These are phyloP conservation scores for Alviniconcha strummeri DNA, from an alignment of 2,888 invertebrate genomes.

Conservation along the genomic window DNA sequence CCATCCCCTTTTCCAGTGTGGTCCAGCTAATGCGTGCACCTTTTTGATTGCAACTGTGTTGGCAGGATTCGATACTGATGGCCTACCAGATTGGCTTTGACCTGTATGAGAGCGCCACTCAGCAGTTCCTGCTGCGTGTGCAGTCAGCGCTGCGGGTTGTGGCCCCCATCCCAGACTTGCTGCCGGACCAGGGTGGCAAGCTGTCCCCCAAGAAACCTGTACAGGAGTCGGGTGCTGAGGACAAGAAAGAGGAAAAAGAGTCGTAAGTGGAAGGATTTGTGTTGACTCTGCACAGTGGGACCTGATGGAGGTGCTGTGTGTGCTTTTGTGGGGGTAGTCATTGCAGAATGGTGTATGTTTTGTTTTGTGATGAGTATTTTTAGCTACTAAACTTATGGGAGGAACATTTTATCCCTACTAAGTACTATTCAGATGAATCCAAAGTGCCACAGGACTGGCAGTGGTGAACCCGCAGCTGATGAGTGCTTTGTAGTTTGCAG, in stretches of 20 bases:
- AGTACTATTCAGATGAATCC: too few species aligned
- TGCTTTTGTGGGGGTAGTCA: background rate
- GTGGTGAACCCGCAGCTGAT: too few species aligned
- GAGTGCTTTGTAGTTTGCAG: too few species aligned
- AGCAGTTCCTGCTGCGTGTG: constrained; percentile 88
- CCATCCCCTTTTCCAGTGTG: too few species aligned
- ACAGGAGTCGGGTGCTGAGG: constrained; percentile 31
- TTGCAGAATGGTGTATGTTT: too few species aligned
- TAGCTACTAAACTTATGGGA: too few species aligned
- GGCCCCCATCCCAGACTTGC: constrained; percentile 63
- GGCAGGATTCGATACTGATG: constrained; percentile 89
- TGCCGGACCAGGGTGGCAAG: constrained; percentile 43
- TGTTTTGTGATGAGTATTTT: too few species aligned
- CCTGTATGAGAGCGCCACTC: constrained; percentile 98
- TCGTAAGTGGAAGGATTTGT: constrained; percentile 26
- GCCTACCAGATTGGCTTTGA: constrained; percentile 99
- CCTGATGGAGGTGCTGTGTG: background rate
- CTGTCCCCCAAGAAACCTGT: constrained; percentile 40
- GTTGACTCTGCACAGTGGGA: background rate
- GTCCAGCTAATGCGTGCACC: too few species aligned
- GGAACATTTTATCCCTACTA: too few species aligned
- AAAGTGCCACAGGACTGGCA: too few species aligned
- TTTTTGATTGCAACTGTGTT: too few species aligned
- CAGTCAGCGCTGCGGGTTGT: constrained; percentile 67
- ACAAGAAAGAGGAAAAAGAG: constrained; percentile 36